Conservation (phyloP, 2,113 vertebrate species). For the Elephantulus edwardii region DNA sequence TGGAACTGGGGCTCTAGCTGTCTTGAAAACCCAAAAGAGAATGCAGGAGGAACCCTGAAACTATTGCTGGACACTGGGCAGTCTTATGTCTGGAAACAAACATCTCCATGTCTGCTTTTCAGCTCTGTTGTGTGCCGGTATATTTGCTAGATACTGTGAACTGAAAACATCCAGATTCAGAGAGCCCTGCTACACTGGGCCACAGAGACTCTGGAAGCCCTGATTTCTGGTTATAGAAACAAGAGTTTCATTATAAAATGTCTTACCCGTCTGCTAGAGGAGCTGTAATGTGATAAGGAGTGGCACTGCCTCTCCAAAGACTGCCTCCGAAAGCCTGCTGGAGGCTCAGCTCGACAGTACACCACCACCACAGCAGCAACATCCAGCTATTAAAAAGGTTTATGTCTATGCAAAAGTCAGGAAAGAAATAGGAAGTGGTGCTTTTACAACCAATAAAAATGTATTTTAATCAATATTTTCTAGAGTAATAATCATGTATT, state of each 20-base stretch:
- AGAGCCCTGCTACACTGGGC: neutral
- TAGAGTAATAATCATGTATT: conserved; percentile 29
- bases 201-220: neutral
- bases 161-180: neutral
- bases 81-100: neutral
- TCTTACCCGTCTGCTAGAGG: conserved; percentile 14
- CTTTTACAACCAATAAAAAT: conserved; percentile 47
- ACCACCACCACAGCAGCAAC: no score
- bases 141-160: neutral
- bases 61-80: neutral
- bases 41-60: neutral
- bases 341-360: no score
- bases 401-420: neutral
- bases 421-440: conserved; percentile 32
- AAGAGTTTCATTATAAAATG: neutral
- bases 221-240: conserved; percentile 23
- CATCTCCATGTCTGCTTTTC: neutral
- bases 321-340: no score
- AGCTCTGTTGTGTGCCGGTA: neutral
- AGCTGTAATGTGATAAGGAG: no score
- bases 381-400: conserved; percentile 4
- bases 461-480: conserved; percentile 44
- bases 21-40: neutral
- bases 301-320: no score
- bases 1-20: neutral